phyloP scores from a whole-genome alignment of 2,888 invertebrate species.

The Scaptomyza tumidula region DNA sequence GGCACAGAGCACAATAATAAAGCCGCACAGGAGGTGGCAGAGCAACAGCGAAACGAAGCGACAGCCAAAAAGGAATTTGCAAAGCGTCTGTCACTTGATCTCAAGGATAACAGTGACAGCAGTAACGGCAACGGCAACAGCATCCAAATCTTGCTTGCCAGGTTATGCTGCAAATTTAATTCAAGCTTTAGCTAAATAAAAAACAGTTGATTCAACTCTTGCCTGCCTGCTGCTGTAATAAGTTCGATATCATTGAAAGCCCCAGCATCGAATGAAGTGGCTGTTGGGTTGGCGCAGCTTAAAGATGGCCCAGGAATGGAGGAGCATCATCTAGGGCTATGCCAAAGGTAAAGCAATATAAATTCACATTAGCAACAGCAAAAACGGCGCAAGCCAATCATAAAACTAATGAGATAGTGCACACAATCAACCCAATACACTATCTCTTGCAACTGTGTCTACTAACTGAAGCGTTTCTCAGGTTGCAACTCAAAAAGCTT shows the following conservation, averaged over 20 bases:
- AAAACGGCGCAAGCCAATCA: conserved; percentile 33
- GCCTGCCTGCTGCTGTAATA: conserved; percentile 1
- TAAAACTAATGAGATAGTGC: conserved; percentile 29
- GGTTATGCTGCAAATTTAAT: conserved; percentile 6
- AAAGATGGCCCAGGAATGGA: background rate
- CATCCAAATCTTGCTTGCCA: background rate
- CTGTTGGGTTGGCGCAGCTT: background rate
- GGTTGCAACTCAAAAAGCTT: background rate
- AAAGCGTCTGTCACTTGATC: conserved; percentile 26
- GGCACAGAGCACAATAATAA: conserved; percentile 71
- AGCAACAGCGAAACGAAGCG: conserved; percentile 39
- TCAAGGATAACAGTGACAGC: conserved; percentile 10
- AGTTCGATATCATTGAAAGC: background rate
- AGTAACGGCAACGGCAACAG: background rate
- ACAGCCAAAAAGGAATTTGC: conserved; percentile 20
- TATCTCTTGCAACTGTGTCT: background rate
- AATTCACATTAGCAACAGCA: conserved; percentile 19
- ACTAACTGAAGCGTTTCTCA: background rate
- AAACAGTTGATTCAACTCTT: conserved; percentile 4
- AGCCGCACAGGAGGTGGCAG: conserved; percentile 54
- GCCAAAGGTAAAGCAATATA: conserved; percentile 2
- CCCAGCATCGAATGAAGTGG: conserved; percentile 36
- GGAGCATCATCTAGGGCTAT: background rate
- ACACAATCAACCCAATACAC: background rate
- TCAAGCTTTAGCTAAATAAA: background rate